Evolutionary conservation across 2,797 vertebrate genomes (phyloP), one percentile per base, ranked within the genome.

Genomic region (Urophycis tenuis): DNA sequence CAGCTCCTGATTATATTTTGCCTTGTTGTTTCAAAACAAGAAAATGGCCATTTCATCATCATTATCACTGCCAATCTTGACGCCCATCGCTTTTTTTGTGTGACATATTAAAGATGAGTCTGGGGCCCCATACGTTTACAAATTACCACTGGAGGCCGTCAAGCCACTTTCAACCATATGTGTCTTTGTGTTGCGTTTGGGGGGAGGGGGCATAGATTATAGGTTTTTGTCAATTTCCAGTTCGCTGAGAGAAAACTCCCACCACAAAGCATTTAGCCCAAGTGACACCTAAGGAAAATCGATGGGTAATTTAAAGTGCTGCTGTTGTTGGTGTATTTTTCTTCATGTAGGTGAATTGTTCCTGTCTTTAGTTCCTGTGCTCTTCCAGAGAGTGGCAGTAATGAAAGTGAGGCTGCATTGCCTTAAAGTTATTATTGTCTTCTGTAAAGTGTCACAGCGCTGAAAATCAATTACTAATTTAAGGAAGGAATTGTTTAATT

Each of bases 401-500:
- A 90, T 89, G 84, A 74, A 49, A 79, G 83, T 80, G 84, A 78
- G 70, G 75, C 34, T 83, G 77, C 81, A 71, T 80, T 81, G 60
- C 84, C 82, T 87, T 87, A 88, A 91, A 91, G 86, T 91, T 92
- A 91, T 92, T 86, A 89, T 90, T 92, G 90, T 89, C 88, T 83
- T 85, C 77, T 89, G 83, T 81, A 82, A 87, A 88, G 89, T 91
- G 90, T 90, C 91, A 91, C 89, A 85, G 81, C 78, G 85, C 85
- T 86, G 88, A 89, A 92, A 92, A 92, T 92, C 92, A 91, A 92
- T 92, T 90, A 83, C 86, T 92, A 91, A 92, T 92, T 92, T 89
- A 90, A 92, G 85, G 90, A 86, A 67, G 82, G 86, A 86, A 82
- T 87, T 91, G 90, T 91, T 92, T 92, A 92, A 92, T 92, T 92